These are phyloP conservation scores for Pseudococcus viburni DNA, from an alignment of 2,888 invertebrate species.

Conservation along the genomic window DNA sequence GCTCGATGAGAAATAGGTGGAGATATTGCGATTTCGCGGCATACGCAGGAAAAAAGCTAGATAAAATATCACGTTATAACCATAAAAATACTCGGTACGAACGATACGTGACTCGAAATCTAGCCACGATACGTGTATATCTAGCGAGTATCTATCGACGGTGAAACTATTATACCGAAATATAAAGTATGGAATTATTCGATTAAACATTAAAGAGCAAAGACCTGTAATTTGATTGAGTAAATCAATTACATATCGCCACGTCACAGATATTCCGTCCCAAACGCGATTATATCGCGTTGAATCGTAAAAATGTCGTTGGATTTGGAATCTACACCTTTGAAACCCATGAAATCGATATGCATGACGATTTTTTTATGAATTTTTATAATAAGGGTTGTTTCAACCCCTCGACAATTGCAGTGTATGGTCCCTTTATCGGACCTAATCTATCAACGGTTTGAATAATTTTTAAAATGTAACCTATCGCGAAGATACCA, in stretches of 20 bases:
- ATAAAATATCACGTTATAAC: constrained; percentile 12
- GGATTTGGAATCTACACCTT: neutral
- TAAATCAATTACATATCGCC: neutral
- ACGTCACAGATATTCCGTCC: neutral
- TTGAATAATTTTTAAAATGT: no score
- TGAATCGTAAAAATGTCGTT: neutral
- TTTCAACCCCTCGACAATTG: neutral
- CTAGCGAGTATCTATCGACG: neutral
- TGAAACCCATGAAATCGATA: neutral
- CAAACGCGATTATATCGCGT: neutral
- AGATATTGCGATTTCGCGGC: neutral
- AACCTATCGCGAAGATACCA: no score
- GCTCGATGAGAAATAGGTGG: neutral
- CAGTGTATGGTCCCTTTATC: no score
- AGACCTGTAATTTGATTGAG: neutral
- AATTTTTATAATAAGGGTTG: neutral
- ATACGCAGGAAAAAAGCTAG: neutral
- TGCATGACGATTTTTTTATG: neutral
- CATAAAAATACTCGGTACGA: neutral
- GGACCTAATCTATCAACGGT: no score
- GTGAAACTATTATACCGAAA: neutral
- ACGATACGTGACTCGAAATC: neutral
- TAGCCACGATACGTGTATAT: neutral
- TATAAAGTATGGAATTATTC: neutral
- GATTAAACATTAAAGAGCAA: neutral